phyloP scores from a whole-genome alignment of 2,888 invertebrate species.

The Lepidonotus clava region DNA sequence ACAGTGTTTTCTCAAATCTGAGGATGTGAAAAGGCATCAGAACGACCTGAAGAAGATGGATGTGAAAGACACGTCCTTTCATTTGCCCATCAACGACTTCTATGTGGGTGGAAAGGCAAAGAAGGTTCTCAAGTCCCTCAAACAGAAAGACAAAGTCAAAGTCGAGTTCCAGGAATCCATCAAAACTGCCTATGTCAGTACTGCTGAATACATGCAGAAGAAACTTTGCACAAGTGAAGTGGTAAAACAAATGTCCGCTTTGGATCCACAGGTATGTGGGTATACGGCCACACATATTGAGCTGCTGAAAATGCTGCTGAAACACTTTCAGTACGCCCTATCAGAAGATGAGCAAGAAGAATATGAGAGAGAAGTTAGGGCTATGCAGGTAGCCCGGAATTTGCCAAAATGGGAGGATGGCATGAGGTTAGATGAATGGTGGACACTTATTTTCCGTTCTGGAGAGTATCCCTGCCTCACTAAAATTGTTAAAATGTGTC shows the following conservation, averaged over 20 bases:
- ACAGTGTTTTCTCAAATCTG: conserved; percentile 26
- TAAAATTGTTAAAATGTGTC: conserved; percentile 19
- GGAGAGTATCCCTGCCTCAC: not conserved
- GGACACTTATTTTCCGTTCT: not conserved
- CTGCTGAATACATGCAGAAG: conserved; percentile 17
- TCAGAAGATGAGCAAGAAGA: not conserved
- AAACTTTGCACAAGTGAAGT: not conserved
- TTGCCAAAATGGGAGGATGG: not conserved
- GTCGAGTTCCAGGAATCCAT: not conserved
- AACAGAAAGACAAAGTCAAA: not conserved
- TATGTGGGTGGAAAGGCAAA: not conserved
- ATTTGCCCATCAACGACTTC: not conserved
- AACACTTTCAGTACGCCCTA: not conserved
- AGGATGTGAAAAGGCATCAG: not conserved
- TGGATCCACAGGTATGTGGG: not conserved
- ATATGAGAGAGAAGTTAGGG: not conserved
- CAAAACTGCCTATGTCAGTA: not conserved
- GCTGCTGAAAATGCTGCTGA: not conserved
- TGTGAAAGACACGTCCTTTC: not conserved
- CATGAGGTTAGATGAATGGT: conserved; percentile 30
- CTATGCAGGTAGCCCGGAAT: not conserved
- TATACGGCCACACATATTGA: not conserved
- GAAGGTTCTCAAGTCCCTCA: not conserved
- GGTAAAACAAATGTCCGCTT: not conserved
- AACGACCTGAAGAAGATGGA: not conserved